phyloP scores from a whole-genome alignment of 2,797 vertebrate genomes.

The Brotula barbata region DNA sequence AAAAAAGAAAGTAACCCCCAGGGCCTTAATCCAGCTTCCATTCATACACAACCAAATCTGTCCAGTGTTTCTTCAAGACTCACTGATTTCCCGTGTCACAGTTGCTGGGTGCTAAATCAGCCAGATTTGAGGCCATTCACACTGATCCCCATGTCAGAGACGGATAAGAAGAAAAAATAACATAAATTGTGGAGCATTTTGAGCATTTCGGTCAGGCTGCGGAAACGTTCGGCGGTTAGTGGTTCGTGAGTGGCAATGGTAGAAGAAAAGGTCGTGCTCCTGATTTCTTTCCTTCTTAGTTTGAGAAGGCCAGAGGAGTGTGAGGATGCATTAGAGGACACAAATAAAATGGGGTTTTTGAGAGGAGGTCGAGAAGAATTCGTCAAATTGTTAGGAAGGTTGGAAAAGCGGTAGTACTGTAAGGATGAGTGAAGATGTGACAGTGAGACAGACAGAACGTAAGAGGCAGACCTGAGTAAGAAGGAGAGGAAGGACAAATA shows the following conservation, averaged over 20 bases:
- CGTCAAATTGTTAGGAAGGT: not conserved
- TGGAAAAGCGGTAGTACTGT: conserved; percentile 1
- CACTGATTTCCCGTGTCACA: conserved; percentile 32
- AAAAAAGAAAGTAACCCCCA: conserved; percentile 58
- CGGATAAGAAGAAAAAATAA: conserved; percentile 36
- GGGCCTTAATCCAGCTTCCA: conserved; percentile 58
- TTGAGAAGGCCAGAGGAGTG: conserved; percentile 9
- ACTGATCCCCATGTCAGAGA: conserved; percentile 40
- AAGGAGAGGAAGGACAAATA: conserved; percentile 25
- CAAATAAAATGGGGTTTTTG: not conserved
- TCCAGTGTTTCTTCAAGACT: conserved; percentile 34
- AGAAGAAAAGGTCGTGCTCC: conserved; percentile 2
- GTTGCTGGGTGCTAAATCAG: conserved; percentile 18
- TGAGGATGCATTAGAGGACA: not conserved
- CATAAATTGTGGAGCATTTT: conserved; percentile 25
- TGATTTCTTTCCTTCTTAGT: conserved; percentile 21
- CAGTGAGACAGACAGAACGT: not conserved
- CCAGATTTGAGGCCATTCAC: conserved; percentile 40
- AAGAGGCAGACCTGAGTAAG: conserved; percentile 1
- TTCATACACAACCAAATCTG: conserved; percentile 52
- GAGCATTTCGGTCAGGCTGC: conserved; percentile 27
- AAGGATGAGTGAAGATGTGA: conserved; percentile 1
- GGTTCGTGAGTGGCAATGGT: not conserved
- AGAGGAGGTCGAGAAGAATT: not conserved
- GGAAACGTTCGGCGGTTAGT: conserved; percentile 14